Evolutionary conservation across 2,797 vertebrate genomes (phyloP).

Genomic region (Acanthis flammea): DNA sequence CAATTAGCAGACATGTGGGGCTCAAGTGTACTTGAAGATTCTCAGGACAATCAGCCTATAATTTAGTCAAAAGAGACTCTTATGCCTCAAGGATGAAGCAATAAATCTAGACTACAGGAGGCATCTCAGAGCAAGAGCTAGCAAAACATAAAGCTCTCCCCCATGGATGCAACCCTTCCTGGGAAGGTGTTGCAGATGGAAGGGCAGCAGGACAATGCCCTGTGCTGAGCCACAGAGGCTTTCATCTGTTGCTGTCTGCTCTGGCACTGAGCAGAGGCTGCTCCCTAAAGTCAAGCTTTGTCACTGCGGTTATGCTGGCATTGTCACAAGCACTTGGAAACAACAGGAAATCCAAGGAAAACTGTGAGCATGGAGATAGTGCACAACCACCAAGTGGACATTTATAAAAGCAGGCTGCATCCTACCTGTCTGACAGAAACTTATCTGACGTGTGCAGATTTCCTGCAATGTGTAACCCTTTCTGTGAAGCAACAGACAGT

Average conservation of each 20-base stretch:
- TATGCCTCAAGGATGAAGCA: neutral
- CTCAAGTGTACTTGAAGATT: neutral
- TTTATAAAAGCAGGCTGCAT: neutral
- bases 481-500: neutral
- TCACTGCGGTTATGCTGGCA: neutral
- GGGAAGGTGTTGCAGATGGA: neutral
- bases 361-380: neutral
- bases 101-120: neutral
- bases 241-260: neutral
- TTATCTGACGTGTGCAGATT: conserved; percentile 2
- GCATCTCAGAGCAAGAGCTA: neutral
- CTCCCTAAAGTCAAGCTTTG: neutral
- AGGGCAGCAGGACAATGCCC: fast-evolving
- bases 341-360: neutral
- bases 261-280: neutral
- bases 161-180: fast-evolving
- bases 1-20: neutral
- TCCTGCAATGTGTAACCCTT: neutral
- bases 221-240: neutral
- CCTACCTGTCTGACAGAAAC: neutral
- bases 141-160: neutral
- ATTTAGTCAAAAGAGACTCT: neutral
- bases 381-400: neutral
- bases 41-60: neutral
- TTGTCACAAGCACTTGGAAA: neutral